Conservation (phyloP, 2,888 invertebrate species). For the Orthosia gracilis region DNA sequence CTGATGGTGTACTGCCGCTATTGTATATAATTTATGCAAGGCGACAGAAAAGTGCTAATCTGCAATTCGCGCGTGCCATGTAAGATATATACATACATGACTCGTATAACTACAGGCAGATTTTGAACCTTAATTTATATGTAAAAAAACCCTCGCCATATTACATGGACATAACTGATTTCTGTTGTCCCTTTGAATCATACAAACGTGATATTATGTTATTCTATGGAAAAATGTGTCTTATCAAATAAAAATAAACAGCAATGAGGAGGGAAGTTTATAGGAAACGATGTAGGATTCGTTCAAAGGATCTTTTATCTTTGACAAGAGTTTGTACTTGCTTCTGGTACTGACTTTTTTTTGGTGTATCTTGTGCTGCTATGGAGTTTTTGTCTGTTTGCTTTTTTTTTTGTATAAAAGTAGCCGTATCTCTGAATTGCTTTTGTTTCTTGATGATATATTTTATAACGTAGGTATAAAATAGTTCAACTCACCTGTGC, state of each 20-base stretch:
- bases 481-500: no score
- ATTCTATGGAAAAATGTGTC: constrained; percentile 29
- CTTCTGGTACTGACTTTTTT: constrained; percentile 28
- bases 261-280: constrained; percentile 27
- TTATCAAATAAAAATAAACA: constrained; percentile 39
- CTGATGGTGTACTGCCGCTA: no score
- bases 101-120: no score
- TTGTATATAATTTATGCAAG: no score
- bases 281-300: constrained; percentile 37
- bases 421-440: neutral
- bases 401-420: neutral
- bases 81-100: no score
- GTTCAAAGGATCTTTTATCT: constrained; percentile 54
- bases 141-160: no score
- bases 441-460: neutral
- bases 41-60: no score
- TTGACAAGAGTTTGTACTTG: constrained; percentile 42
- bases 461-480: no score
- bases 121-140: no score
- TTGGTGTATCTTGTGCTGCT: neutral
- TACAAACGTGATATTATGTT: neutral
- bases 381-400: neutral
- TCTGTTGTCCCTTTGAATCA: neutral
- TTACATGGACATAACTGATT: neutral
- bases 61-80: no score